These are phyloP conservation scores for Mustelus asterias DNA, from an alignment of 2,113 vertebrate genomes.

Conservation along the genomic window DNA sequence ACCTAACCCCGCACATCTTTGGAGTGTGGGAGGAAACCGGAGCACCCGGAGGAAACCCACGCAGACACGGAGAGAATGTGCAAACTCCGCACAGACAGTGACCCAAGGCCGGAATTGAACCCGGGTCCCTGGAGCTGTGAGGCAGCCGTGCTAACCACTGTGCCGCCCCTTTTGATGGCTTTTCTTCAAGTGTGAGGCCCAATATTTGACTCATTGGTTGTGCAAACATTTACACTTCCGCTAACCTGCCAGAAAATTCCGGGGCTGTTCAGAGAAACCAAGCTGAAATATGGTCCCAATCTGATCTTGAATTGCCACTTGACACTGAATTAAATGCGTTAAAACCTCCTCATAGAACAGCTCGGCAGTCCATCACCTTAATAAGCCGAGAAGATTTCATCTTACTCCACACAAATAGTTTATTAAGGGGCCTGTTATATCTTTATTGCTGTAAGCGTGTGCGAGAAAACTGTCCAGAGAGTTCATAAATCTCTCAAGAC, in stretches of 20 bases:
- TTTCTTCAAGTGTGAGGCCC: not conserved
- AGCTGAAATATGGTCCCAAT: too few species aligned
- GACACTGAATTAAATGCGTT: not conserved
- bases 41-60: too few species aligned
- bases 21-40: too few species aligned
- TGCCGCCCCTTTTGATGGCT: not conserved
- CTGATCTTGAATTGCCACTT: not conserved
- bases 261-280: not conserved
- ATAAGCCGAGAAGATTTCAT: not conserved
- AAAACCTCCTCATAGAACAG: not conserved
- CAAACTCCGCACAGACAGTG: too few species aligned
- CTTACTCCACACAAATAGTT: not conserved
- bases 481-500: not conserved
- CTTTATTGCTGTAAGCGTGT: not conserved
- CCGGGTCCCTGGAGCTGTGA: too few species aligned
- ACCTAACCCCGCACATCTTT: too few species aligned
- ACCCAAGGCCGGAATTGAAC: too few species aligned
- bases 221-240: too few species aligned
- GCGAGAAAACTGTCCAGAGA: not conserved
- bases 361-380: conserved; percentile 8
- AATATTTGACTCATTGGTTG: not conserved
- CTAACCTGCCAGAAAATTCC: too few species aligned
- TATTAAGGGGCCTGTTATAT: conserved; percentile 26
- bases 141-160: too few species aligned
- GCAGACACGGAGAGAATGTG: too few species aligned